Evolutionary conservation across 2,888 invertebrate species (phyloP).

Genomic region (Apomyelois bistriatella): DNA sequence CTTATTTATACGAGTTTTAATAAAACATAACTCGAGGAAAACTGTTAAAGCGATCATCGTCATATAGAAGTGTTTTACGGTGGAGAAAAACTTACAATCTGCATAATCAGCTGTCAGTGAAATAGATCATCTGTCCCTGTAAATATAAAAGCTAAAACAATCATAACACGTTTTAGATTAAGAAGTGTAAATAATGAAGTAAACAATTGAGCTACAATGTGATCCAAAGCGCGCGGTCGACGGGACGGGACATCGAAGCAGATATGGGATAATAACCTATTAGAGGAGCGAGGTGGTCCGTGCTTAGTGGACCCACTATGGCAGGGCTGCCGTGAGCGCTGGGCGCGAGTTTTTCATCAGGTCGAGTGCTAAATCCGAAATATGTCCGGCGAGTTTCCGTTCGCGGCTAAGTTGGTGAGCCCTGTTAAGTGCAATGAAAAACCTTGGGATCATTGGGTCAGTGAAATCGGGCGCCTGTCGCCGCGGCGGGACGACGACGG

Average conservation of each 20-base stretch:
- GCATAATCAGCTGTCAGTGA: conserved; percentile 81
- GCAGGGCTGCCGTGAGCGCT: conserved; percentile 63
- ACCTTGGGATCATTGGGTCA: conserved; percentile 76
- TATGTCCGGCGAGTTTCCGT: conserved; percentile 70
- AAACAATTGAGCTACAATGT: conserved; percentile 61
- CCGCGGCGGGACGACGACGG: conserved; percentile 65
- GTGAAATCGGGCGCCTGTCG: conserved; percentile 71
- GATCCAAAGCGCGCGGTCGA: conserved; percentile 48
- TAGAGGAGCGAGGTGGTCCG: conserved; percentile 51
- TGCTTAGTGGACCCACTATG: conserved; percentile 53
- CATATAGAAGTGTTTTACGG: conserved; percentile 73
- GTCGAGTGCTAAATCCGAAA: conserved; percentile 49
- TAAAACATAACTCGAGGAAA: conserved; percentile 44
- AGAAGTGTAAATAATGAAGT: conserved; percentile 61
- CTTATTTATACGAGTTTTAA: conserved; percentile 48
- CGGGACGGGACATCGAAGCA: conserved; percentile 48
- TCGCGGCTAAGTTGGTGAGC: conserved; percentile 65
- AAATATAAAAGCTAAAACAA: conserved; percentile 77
- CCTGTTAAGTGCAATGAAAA: conserved; percentile 73
- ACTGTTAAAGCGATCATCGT: conserved; percentile 54
- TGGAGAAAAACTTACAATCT: conserved; percentile 78
- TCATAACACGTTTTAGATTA: conserved; percentile 65
- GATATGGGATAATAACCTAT: conserved; percentile 79
- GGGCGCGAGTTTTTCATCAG: conserved; percentile 41
- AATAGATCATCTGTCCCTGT: conserved; percentile 80